phyloP scores from a whole-genome alignment of 2,113 vertebrate species.

The Sardina pilchardus region DNA sequence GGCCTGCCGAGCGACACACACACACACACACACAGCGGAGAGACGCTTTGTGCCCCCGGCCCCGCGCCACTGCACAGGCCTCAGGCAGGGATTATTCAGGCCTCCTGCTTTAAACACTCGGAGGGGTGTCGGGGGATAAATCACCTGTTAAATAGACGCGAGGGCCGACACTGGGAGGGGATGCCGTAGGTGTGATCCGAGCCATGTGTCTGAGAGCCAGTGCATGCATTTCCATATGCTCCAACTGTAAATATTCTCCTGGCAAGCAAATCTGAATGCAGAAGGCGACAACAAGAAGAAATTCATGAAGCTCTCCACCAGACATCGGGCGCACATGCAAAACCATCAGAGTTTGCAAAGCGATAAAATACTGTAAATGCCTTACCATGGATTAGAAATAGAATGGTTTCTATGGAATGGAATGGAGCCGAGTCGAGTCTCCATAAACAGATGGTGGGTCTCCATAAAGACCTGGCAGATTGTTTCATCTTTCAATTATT shows the following conservation, averaged over 20 bases:
- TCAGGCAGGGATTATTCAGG: constrained; percentile 13
- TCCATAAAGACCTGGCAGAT: background rate
- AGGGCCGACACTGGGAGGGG: background rate
- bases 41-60: constrained; percentile 17
- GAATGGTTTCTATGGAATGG: background rate
- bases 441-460: background rate
- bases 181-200: constrained; percentile 8
- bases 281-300: background rate
- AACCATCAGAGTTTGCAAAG: background rate
- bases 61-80: background rate
- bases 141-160: constrained; percentile 33
- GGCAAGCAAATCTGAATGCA: background rate
- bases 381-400: background rate
- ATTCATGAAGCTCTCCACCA: background rate
- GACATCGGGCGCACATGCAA: background rate
- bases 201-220: background rate
- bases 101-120: constrained; percentile 28
- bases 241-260: constrained; percentile 10
- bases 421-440: background rate
- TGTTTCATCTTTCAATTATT: background rate
- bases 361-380: background rate
- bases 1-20: background rate
- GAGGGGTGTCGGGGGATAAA: constrained; percentile 30
- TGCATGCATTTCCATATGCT: background rate
- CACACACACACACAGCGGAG: constrained; percentile 7